Evolutionary conservation across 2,888 invertebrate genomes (phyloP).

Genomic region (Leuctra nigra): DNA sequence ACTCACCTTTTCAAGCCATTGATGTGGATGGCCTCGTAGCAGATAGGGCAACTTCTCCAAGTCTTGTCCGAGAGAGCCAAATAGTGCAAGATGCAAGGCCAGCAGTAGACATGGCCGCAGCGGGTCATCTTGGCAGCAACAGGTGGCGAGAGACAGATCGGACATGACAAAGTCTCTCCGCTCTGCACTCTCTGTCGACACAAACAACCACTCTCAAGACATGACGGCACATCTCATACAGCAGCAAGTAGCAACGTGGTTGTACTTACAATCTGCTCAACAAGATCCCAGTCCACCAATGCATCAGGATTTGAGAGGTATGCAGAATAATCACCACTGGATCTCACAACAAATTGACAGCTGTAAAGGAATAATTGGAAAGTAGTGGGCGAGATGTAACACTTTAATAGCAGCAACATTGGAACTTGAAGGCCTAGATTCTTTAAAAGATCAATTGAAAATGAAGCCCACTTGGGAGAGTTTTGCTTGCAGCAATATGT

Average conservation of each 20-base stretch:
- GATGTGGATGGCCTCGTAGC: constrained; percentile 73
- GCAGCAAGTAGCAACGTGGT: not conserved
- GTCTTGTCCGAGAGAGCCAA: constrained; percentile 76
- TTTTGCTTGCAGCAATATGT: no score
- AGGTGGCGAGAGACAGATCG: constrained; percentile 86
- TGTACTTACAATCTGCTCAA: constrained; percentile 82
- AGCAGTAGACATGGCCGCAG: constrained; percentile 95
- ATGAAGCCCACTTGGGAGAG: no score
- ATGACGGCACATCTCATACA: no score
- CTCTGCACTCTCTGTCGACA: constrained; percentile 54
- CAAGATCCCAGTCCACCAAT: constrained; percentile 83
- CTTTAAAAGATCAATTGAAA: no score
- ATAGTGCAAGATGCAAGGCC: constrained; percentile 92
- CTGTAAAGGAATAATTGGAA: no score
- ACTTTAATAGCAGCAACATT: no score
- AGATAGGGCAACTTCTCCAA: constrained; percentile 87
- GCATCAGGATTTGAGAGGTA: constrained; percentile 79
- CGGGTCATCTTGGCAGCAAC: constrained; percentile 85
- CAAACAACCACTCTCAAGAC: no score
- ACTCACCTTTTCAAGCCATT: constrained; percentile 73
- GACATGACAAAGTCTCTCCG: constrained; percentile 67
- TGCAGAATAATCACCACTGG: constrained; percentile 68
- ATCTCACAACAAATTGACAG: constrained; percentile 92
- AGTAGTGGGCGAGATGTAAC: no score
- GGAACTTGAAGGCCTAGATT: no score